Percentiles rank a stretch among this genome's conserved stretches.
Conservation (phyloP, 2,888 invertebrate genomes). For the Tanypteryx hageni region DNA sequence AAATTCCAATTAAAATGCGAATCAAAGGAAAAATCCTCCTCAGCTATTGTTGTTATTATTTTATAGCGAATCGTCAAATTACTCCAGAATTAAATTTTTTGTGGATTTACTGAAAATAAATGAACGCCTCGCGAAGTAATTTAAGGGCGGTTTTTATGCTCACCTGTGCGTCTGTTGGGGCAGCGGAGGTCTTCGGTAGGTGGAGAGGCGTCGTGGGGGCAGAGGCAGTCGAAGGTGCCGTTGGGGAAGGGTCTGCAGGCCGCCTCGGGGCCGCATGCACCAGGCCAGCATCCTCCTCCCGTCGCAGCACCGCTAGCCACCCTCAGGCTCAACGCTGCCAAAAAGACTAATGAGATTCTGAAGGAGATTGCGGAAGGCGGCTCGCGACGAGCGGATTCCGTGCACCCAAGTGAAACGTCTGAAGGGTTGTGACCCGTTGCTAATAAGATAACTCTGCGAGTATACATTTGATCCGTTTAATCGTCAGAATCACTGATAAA, state of each 20-base stretch:
- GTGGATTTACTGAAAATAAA: too few relatives aligned
- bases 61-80: too few relatives aligned
- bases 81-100: too few relatives aligned
- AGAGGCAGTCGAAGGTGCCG: constrained; percentile 80
- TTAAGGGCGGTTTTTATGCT: constrained; percentile 66
- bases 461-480: too few relatives aligned
- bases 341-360: background rate
- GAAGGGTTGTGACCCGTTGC: too few relatives aligned
- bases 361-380: background rate
- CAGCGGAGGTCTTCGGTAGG: constrained; percentile 80
- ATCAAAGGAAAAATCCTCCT: too few relatives aligned
- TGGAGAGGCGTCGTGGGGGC: constrained; percentile 81
- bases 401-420: too few relatives aligned
- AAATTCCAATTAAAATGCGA: too few relatives aligned
- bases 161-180: constrained; percentile 80
- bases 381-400: too few relatives aligned
- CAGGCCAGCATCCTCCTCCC: constrained; percentile 70
- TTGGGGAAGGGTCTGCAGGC: constrained; percentile 79
- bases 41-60: too few relatives aligned
- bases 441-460: too few relatives aligned
- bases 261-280: constrained; percentile 81
- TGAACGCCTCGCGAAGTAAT: background rate
- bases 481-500: too few relatives aligned
- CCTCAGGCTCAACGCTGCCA: constrained; percentile 6
- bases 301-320: background rate